Conservation (phyloP, 23 tunicate species). For the Trididemnum miniatum region DNA sequence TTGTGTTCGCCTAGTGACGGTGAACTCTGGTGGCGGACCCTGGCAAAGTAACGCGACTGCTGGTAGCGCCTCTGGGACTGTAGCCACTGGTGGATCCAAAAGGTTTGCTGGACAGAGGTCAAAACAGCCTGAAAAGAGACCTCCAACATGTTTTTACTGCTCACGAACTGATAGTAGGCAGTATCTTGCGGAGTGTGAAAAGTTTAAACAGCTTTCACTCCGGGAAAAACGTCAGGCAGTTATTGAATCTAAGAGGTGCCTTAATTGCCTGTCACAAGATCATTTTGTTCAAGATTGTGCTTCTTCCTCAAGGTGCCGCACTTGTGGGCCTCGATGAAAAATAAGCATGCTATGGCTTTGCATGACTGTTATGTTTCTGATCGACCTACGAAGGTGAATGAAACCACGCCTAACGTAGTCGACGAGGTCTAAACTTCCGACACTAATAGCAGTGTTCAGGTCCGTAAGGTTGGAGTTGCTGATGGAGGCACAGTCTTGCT, state of each 20-base stretch:
- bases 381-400: no score
- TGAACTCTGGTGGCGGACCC: no score
- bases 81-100: neutral
- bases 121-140: neutral
- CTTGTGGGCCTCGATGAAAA: neutral
- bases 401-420: no score
- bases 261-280: neutral
- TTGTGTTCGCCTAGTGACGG: neutral
- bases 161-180: neutral
- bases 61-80: no score
- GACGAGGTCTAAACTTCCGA: no score
- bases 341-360: neutral
- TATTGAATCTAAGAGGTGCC: neutral
- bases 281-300: neutral
- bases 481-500: no score
- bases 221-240: neutral
- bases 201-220: neutral
- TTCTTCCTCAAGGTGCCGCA: neutral
- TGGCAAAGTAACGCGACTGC: no score
- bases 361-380: neutral
- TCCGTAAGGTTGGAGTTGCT: no score
- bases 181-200: neutral
- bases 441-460: no score
- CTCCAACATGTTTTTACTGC: neutral
- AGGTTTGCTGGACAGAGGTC: no score